Percentiles rank a stretch among this genome's conserved stretches.
Conservation (phyloP, 2,797 vertebrate genomes). For the Ficedula albicollis region DNA sequence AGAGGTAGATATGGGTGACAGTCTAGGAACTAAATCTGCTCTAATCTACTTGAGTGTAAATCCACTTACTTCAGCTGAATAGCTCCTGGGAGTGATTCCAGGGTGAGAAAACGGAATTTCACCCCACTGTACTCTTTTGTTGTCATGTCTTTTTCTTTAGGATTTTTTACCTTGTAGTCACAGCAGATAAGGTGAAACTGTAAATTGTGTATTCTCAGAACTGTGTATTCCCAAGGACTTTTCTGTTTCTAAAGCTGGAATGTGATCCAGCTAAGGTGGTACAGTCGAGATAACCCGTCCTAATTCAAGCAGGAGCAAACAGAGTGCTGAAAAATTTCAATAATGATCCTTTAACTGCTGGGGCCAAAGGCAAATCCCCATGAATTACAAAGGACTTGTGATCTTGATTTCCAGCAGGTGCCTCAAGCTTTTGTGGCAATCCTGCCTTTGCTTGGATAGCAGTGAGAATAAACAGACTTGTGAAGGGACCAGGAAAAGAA, state of each 20-base stretch:
- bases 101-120: background rate
- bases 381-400: background rate
- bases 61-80: background rate
- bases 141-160: background rate
- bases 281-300: background rate
- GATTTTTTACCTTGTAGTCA: constrained; percentile 63
- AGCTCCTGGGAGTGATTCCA: background rate
- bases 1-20: background rate
- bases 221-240: constrained; percentile 81
- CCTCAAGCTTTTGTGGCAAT: background rate
- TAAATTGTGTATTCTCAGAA: constrained; percentile 78
- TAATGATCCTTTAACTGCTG: constrained; percentile 71
- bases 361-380: background rate
- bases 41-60: constrained; percentile 30
- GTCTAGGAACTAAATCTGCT: background rate
- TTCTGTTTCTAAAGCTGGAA: constrained; percentile 79
- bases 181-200: constrained; percentile 69
- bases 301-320: constrained; percentile 44
- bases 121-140: background rate
- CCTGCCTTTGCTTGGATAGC: background rate
- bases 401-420: constrained; percentile 47
- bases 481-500: background rate
- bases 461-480: background rate
- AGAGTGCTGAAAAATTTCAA: constrained; percentile 75
- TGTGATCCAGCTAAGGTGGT: constrained; percentile 72